Evolutionary conservation across 2,888 invertebrate genomes (phyloP).

Genomic region (Junonia oenone): DNA sequence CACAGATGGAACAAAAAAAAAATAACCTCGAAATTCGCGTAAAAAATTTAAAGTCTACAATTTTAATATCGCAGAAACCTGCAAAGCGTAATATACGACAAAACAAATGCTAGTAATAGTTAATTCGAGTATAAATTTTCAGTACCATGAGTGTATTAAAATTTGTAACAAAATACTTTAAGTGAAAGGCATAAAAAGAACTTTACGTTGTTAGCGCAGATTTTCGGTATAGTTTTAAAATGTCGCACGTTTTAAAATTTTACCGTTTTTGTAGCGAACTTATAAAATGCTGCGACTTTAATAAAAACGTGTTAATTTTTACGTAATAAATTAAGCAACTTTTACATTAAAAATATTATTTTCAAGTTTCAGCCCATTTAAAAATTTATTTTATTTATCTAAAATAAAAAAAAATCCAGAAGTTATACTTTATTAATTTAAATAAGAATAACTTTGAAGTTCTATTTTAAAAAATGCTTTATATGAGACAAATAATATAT

Average conservation of each 20-base stretch:
- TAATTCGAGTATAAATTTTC: not conserved
- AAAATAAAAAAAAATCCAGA: too few relatives aligned
- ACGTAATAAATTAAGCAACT: too few relatives aligned
- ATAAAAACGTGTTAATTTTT: too few relatives aligned
- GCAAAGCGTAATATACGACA: not conserved
- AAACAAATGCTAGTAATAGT: not conserved
- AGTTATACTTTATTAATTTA: too few relatives aligned
- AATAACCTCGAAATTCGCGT: not conserved
- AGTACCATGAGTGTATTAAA: not conserved
- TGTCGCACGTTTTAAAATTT: not conserved
- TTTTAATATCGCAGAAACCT: not conserved
- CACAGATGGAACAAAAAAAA: too few relatives aligned
- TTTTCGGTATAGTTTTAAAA: not conserved
- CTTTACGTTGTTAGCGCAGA: not conserved
- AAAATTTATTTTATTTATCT: too few relatives aligned
- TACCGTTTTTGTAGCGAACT: not conserved
- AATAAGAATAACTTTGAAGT: too few relatives aligned
- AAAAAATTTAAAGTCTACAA: not conserved
- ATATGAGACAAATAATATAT: too few relatives aligned
- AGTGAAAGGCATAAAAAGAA: not conserved
- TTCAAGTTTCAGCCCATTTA: too few relatives aligned
- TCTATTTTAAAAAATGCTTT: too few relatives aligned
- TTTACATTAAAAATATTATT: too few relatives aligned
- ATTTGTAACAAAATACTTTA: not conserved
- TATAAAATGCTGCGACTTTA: too few relatives aligned